A percentile compares a stretch with the other conserved stretches of the same genome.
phyloP scores from a whole-genome alignment of 2,113 vertebrate species.

The Nanorana parkeri region DNA sequence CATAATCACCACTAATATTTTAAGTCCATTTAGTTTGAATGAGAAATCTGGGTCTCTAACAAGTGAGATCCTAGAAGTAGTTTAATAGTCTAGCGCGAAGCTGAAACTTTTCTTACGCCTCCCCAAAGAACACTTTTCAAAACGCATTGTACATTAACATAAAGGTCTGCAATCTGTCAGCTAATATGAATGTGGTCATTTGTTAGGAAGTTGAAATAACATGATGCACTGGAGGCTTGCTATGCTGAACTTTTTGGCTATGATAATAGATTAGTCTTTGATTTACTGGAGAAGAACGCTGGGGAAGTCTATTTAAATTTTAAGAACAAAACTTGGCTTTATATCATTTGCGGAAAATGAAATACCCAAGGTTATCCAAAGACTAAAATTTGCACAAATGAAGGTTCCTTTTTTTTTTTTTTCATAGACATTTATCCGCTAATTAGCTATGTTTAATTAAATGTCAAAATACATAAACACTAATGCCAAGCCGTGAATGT shows the following conservation, averaged over 20 bases:
- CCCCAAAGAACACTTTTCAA: slow-evolving; percentile 69
- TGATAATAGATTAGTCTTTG: slow-evolving; percentile 74
- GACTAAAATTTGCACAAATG: slow-evolving; percentile 18
- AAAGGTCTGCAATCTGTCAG: slow-evolving; percentile 74
- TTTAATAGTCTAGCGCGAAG: slow-evolving; percentile 29
- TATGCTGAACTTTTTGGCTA: slow-evolving; percentile 69
- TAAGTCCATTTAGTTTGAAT: neutral
- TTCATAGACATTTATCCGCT: slow-evolving; percentile 13
- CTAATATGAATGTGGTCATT: slow-evolving; percentile 76
- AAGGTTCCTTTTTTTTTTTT: slow-evolving; percentile 19
- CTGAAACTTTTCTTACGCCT: slow-evolving; percentile 71
- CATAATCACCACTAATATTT: neutral
- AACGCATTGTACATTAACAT: slow-evolving; percentile 73
- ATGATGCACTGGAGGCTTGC: slow-evolving; percentile 69
- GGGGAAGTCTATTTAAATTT: slow-evolving; percentile 72
- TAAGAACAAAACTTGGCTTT: slow-evolving; percentile 68
- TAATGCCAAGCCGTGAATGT: neutral
- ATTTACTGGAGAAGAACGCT: slow-evolving; percentile 69
- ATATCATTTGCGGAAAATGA: slow-evolving; percentile 67
- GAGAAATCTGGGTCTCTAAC: slow-evolving; percentile 27
- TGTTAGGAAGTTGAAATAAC: slow-evolving; percentile 73
- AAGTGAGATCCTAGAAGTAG: slow-evolving; percentile 35
- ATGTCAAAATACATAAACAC: slow-evolving; percentile 21
- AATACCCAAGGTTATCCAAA: slow-evolving; percentile 50
- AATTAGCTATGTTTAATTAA: slow-evolving; percentile 27